A percentile compares a stretch with the other conserved stretches of the same genome.
These are phyloP conservation scores for Bombus balteatus DNA, from an alignment of 1,140 invertebrate genomes.

Conservation along the genomic window DNA sequence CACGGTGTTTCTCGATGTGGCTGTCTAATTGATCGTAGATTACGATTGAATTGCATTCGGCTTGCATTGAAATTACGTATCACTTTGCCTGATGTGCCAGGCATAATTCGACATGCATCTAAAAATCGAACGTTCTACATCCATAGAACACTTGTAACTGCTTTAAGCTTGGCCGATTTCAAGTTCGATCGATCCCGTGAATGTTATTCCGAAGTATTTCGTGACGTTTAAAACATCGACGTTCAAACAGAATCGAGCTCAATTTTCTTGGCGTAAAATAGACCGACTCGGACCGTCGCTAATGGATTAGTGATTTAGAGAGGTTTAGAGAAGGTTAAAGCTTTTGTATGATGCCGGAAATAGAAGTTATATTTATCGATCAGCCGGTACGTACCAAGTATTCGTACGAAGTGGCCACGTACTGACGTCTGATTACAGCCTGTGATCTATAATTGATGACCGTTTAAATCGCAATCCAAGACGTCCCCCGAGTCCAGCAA, in stretches of 20 bases:
- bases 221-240: background rate
- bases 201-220: no score
- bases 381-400: background rate
- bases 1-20: background rate
- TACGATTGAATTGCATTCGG: background rate
- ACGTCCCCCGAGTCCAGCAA: background rate
- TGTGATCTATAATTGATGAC: constrained; percentile 42
- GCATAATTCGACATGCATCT: background rate
- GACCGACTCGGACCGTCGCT: background rate
- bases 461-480: constrained; percentile 37
- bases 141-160: background rate
- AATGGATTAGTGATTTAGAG: constrained; percentile 33
- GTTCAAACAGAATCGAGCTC: background rate
- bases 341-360: constrained; percentile 35
- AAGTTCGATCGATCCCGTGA: background rate
- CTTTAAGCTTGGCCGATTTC: background rate
- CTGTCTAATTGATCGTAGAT: constrained; percentile 21
- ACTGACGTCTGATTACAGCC: constrained; percentile 29
- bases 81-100: background rate
- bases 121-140: background rate
- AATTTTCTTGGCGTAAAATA: background rate
- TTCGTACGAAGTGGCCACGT: constrained; percentile 24
- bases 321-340: constrained; percentile 11
- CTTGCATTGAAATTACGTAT: background rate
- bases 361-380: constrained; percentile 51